These are phyloP conservation scores for Caenorhabditis inopinata DNA, from an alignment of 1,140 invertebrate species.

Conservation along the genomic window DNA sequence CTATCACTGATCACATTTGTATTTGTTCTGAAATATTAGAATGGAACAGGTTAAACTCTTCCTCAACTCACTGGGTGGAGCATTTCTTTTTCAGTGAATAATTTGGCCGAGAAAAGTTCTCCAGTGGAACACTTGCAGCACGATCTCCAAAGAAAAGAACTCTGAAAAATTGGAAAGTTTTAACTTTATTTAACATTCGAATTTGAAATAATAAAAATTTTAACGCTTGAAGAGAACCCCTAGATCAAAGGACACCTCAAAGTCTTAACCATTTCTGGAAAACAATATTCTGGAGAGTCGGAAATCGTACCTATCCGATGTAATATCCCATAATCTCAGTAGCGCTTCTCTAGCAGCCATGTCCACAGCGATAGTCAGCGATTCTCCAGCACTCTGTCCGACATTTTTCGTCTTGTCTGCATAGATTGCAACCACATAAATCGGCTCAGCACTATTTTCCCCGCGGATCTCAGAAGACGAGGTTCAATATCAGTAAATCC, in stretches of 20 bases:
- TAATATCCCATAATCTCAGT: constrained; percentile 55
- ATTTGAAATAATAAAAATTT: no score
- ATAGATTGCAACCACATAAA: constrained; percentile 63
- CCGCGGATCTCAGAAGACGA: constrained; percentile 53
- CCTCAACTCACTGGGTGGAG: constrained; percentile 22
- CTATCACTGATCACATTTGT: not conserved
- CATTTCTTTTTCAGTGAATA: constrained; percentile 21
- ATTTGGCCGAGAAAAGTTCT: not conserved
- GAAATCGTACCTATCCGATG: constrained; percentile 41
- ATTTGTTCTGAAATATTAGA: not conserved
- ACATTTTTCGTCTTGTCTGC: constrained; percentile 51
- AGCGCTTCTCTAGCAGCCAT: constrained; percentile 59
- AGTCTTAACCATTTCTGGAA: constrained; percentile 30
- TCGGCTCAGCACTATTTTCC: constrained; percentile 51
- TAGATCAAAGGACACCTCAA: constrained; percentile 12
- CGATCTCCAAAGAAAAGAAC: constrained; percentile 40
- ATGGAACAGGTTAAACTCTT: no score
- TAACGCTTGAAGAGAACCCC: no score
- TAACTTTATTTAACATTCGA: not conserved
- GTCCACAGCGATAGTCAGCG: constrained; percentile 57
- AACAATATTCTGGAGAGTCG: no score
- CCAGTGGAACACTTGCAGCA: constrained; percentile 11
- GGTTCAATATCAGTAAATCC: constrained; percentile 49
- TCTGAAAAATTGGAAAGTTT: constrained; percentile 6
- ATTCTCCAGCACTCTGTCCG: constrained; percentile 59